Percentiles rank a stretch among this genome's conserved stretches.
Conservation (phyloP, 2,888 invertebrate genomes). For the Antheraea yamamai region DNA sequence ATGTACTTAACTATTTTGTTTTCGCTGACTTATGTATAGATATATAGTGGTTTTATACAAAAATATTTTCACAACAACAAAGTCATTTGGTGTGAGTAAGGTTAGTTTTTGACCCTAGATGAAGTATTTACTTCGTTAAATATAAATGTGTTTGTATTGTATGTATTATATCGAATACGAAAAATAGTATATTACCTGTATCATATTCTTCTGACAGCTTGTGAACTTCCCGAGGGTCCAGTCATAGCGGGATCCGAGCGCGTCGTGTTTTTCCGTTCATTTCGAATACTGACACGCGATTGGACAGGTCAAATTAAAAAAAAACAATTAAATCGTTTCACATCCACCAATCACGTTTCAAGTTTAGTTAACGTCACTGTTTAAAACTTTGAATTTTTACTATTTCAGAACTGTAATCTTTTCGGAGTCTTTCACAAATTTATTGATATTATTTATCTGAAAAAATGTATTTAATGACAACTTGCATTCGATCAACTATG, state of each 20-base stretch:
- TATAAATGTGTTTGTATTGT: too few species aligned
- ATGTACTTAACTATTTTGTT: too few species aligned
- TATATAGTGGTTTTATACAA: too few species aligned
- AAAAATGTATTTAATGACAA: not conserved
- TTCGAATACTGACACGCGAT: constrained; percentile 22
- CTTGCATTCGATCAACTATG: not conserved
- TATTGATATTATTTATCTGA: not conserved
- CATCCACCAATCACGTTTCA: not conserved
- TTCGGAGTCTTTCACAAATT: not conserved
- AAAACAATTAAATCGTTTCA: not conserved
- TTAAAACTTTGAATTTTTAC: not conserved
- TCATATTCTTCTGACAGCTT: constrained; percentile 64
- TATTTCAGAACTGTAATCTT: not conserved
- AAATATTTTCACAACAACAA: too few species aligned
- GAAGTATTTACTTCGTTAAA: too few species aligned
- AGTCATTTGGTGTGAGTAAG: too few species aligned
- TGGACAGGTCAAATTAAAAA: not conserved
- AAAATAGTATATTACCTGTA: constrained; percentile 49
- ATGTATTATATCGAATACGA: too few species aligned
- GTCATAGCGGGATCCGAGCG: constrained; percentile 55
- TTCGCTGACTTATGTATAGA: too few species aligned
- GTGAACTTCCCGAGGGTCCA: constrained; percentile 36
- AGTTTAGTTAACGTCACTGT: not conserved
- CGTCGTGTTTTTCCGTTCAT: constrained; percentile 30
- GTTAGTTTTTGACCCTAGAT: too few species aligned